Conservation (phyloP, 2,888 invertebrate species). For the Lampropteryx suffumata region DNA sequence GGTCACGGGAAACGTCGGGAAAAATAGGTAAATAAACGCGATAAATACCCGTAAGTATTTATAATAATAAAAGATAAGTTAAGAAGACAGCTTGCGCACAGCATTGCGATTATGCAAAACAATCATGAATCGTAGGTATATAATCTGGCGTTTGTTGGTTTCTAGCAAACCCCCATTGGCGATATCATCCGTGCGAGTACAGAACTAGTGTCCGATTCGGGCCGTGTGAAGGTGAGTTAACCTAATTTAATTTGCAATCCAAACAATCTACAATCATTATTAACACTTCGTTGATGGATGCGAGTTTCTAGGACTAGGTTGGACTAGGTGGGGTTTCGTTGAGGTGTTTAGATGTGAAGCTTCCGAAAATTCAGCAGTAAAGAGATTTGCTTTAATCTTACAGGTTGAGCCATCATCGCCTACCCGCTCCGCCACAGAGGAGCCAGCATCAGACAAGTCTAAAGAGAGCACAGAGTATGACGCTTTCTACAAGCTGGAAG, state of each 20-base stretch:
- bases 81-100: neutral
- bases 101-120: neutral
- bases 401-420: conserved; percentile 11
- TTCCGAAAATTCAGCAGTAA: too few relatives aligned
- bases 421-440: conserved; percentile 4
- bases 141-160: conserved; percentile 24
- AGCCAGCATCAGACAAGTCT: neutral
- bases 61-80: too few relatives aligned
- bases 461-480: conserved; percentile 45
- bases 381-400: neutral
- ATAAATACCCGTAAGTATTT: too few relatives aligned
- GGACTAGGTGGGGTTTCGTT: too few relatives aligned
- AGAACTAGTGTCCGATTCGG: conserved; percentile 53
- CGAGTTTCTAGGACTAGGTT: too few relatives aligned
- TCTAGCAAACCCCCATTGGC: conserved; percentile 41
- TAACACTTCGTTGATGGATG: too few relatives aligned
- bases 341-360: too few relatives aligned
- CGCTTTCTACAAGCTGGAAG: conserved; percentile 57
- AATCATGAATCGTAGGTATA: neutral
- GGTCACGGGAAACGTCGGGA: too few relatives aligned
- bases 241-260: neutral
- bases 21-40: too few relatives aligned
- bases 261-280: too few relatives aligned
- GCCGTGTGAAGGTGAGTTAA: conserved; percentile 44
- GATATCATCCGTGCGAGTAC: conserved; percentile 42